phyloP scores from a whole-genome alignment of 2,888 invertebrate genomes.

The Onchidella celtica region DNA sequence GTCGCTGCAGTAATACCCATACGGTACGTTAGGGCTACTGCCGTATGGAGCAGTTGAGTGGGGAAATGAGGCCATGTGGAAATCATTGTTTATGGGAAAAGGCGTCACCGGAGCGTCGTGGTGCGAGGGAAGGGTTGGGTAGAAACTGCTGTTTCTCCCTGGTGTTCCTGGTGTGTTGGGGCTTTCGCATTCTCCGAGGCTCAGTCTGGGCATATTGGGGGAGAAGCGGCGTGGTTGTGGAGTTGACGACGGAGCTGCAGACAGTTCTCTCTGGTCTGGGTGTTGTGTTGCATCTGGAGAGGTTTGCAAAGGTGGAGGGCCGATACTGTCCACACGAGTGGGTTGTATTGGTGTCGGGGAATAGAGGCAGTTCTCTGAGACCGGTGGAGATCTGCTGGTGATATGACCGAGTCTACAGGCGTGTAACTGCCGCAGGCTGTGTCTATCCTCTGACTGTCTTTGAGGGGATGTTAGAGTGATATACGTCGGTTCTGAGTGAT shows the following conservation, averaged over 20 bases:
- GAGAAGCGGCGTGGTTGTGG: conserved; percentile 1
- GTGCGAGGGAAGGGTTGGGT: not conserved
- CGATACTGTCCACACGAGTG: not conserved
- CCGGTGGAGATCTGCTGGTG: not conserved
- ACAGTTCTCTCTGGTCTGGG: not conserved
- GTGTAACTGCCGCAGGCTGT: not conserved
- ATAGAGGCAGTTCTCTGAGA: conserved; percentile 14
- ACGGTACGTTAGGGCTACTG: conserved; percentile 15
- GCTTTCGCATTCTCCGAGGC: not conserved
- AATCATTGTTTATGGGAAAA: conserved; percentile 16
- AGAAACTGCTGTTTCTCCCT: not conserved
- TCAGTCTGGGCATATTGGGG: not conserved
- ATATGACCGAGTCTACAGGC: conserved; percentile 25
- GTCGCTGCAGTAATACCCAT: conserved; percentile 41
- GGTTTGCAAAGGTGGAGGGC: not conserved
- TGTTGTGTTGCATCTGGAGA: not conserved
- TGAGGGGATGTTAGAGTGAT: conserved; percentile 31
- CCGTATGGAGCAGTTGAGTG: not conserved
- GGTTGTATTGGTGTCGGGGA: not conserved
- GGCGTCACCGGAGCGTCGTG: not conserved
- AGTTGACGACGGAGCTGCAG: not conserved
- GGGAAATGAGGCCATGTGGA: conserved; percentile 22
- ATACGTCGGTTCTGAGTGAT: conserved; percentile 20
- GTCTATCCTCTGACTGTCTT: not conserved
- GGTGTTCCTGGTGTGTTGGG: not conserved